Evolutionary conservation across 1,140 invertebrate genomes (phyloP), one percentile per base, ranked within the genome.

Genomic region (Lasioglossum baleicum): DNA sequence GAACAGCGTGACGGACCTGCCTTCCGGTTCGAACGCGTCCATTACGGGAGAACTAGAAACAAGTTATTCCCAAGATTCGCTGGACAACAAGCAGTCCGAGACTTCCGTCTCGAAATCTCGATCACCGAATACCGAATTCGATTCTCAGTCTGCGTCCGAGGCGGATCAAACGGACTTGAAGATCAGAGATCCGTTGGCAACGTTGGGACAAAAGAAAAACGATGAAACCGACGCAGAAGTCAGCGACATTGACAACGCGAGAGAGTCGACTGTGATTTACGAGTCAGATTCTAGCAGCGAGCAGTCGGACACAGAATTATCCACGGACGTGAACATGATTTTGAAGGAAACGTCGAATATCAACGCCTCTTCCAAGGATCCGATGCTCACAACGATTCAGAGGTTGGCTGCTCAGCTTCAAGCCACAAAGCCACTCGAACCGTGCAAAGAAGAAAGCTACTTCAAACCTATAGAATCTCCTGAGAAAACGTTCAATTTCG

Each of bases 361-460:
- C 2, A 88, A 84, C 20, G 86, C 84, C 10, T 83, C 87, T 0
- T 88, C 88, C 0, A 91, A 89, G 31, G 90, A 82, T n/a, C 88
- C 85, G 0, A 92, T 93, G 90, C 81, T 91, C 73, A 92, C 90
- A 0, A 93, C 91, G 3, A 93, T 93, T 51, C 91, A 93, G 61
- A 88, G 92, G 61, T 80, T 93, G 0, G 92, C 91, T 2, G 92
- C 92, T 11, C 90, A 92, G 20, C 74, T 93, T 10, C 88, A 91
- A 69, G 88, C 83, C n/a, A 82, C 80, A n/a, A 91, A 92, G 56
- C 79, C 86, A 10, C 42, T 84, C 0, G 87, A 91, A 7, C 17
- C 6, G 13, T 2, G 51, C 77, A 10, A 48, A 73, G 40, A 83
- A 13, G 63, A 85, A 48, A 31, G 20, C 22, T 63, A 53, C 1